A percentile compares a stretch with the other conserved stretches of the same genome.
Evolutionary conservation across 1,140 invertebrate genomes (phyloP).

Genomic region (Drosophila lowei): DNA sequence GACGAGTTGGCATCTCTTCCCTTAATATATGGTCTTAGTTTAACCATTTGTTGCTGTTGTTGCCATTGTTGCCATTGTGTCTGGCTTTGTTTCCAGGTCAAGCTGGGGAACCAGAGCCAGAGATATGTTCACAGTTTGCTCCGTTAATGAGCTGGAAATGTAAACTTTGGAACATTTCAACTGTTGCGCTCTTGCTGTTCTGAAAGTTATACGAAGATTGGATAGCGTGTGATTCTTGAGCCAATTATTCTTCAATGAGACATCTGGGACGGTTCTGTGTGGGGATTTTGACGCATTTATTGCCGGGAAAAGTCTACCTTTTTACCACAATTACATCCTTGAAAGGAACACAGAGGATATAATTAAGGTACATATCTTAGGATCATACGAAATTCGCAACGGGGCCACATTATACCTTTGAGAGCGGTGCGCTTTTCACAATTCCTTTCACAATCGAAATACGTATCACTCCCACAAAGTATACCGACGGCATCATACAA

Average conservation of each 20-base stretch:
- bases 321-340: too few species aligned
- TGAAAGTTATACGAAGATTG: constrained; percentile 32
- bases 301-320: too few species aligned
- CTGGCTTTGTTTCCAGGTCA: constrained; percentile 48
- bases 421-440: too few species aligned
- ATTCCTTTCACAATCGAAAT: too few species aligned
- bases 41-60: constrained; percentile 37
- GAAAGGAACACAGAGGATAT: too few species aligned
- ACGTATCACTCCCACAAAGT: too few species aligned
- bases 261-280: neutral
- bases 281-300: too few species aligned
- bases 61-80: constrained; percentile 44
- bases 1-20: constrained; percentile 26
- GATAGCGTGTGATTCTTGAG: constrained; percentile 14
- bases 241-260: constrained; percentile 19
- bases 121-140: constrained; percentile 63
- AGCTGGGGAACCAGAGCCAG: constrained; percentile 32
- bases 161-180: constrained; percentile 53
- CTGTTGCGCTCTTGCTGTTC: constrained; percentile 31
- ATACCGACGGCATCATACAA: neutral
- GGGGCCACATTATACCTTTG: too few species aligned
- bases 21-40: constrained; percentile 59
- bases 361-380: too few species aligned
- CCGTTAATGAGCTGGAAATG: constrained; percentile 76
- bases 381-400: too few species aligned